Conservation (phyloP, 2,113 vertebrate species). For the Oncorhynchus kisutch region DNA sequence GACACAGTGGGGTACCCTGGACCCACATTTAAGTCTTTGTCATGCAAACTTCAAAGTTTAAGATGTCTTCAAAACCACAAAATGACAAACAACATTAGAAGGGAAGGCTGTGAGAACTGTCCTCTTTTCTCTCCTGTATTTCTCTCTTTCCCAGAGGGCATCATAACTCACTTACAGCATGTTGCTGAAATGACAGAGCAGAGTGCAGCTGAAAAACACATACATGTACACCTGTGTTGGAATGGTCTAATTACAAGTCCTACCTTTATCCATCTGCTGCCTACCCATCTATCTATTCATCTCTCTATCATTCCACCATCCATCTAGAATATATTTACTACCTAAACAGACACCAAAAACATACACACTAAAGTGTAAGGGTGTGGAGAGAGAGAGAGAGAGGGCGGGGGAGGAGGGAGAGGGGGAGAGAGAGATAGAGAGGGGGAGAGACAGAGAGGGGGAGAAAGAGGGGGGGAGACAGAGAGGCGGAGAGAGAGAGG, state of each 20-base stretch:
- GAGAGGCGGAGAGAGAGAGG: too few species aligned
- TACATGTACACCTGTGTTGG: constrained; percentile 26
- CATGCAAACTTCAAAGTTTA: not conserved
- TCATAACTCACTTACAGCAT: constrained; percentile 37
- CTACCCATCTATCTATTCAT: not conserved
- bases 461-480: too few species aligned
- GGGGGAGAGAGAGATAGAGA: too few species aligned
- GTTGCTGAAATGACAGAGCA: constrained; percentile 38
- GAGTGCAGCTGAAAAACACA: constrained; percentile 32
- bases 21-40: constrained; percentile 13
- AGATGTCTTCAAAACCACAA: not conserved
- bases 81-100: constrained; percentile 6
- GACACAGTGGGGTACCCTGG: not conserved
- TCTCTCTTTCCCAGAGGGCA: constrained; percentile 28
- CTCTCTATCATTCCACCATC: not conserved
- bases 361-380: too few species aligned
- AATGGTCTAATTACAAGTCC: constrained; percentile 29
- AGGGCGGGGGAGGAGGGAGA: too few species aligned
- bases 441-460: too few species aligned
- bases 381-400: too few species aligned
- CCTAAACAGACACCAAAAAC: not conserved
- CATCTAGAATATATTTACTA: constrained; percentile 11
- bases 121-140: constrained; percentile 23
- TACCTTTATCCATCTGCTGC: constrained; percentile 2
- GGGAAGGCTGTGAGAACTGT: constrained; percentile 6